These are phyloP conservation scores for Micoletzkya japonica DNA, from an alignment of 2,888 invertebrate genomes.

Conservation along the genomic window DNA sequence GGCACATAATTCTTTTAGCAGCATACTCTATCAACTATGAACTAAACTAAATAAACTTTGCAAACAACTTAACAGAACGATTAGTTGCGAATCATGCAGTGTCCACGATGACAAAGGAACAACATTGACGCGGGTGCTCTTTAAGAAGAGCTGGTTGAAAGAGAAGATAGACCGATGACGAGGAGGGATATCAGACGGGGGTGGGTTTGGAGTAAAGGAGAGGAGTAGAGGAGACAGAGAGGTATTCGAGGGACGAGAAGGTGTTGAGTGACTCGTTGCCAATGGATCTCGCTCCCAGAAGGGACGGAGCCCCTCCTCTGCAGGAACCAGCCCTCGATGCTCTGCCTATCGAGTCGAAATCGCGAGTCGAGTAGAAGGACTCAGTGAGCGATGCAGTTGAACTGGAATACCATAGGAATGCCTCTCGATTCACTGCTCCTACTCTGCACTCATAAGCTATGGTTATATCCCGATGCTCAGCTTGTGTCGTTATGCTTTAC, in stretches of 20 bases:
- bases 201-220: constrained; percentile 22
- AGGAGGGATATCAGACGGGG: neutral
- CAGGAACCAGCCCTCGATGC: constrained; percentile 18
- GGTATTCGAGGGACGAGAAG: constrained; percentile 25
- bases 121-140: too few relatives aligned
- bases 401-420: constrained; percentile 21
- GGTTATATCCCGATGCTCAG: too few relatives aligned
- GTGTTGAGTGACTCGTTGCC: constrained; percentile 12
- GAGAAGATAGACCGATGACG: neutral
- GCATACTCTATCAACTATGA: too few relatives aligned
- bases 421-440: constrained; percentile 17
- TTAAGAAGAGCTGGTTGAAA: too few relatives aligned
- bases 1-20: too few relatives aligned
- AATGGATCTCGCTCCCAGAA: constrained; percentile 1
- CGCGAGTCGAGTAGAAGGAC: constrained; percentile 35
- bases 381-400: constrained; percentile 29
- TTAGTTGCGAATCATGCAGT: too few relatives aligned
- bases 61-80: too few relatives aligned
- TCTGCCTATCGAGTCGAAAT: constrained; percentile 30
- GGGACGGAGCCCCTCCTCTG: constrained; percentile 11
- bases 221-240: constrained; percentile 27
- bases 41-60: too few relatives aligned
- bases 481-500: too few relatives aligned
- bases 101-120: too few relatives aligned
- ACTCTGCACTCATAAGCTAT: too few relatives aligned